Percentiles rank a stretch among this genome's conserved stretches.
Conservation (phyloP, 2,888 invertebrate species). For the Calameuta pallipes region DNA sequence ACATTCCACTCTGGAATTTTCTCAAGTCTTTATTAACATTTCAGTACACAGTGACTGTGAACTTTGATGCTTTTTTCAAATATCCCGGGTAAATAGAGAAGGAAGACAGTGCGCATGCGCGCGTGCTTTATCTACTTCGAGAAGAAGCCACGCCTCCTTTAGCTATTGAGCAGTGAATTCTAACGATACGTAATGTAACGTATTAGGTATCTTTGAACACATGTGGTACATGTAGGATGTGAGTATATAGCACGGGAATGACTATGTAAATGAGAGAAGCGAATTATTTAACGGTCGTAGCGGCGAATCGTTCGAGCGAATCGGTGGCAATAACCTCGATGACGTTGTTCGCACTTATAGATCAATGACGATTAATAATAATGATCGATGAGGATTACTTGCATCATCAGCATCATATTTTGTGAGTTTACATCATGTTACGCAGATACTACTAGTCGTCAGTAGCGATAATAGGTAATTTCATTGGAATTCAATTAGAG, state of each 20-base stretch:
- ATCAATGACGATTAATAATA: neutral
- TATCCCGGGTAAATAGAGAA: neutral
- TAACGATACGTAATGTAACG: neutral
- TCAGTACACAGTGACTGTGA: neutral
- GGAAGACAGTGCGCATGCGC: neutral
- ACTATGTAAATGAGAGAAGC: slow-evolving; percentile 17
- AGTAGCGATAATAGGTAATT: neutral
- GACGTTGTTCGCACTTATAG: neutral
- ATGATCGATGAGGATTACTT: neutral
- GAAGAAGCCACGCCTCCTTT: neutral
- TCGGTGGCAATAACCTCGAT: slow-evolving; percentile 20
- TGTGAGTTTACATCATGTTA: neutral
- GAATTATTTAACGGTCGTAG: slow-evolving; percentile 20
- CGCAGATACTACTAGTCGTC: neutral
- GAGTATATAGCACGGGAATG: slow-evolving; percentile 10
- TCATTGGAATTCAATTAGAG: neutral
- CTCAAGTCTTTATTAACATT: neutral
- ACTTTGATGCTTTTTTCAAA: neutral
- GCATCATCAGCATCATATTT: neutral
- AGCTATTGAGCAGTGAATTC: neutral
- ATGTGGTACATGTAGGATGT: neutral
- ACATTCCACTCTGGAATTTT: neutral
- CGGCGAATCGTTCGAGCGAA: slow-evolving; percentile 6
- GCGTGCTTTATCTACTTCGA: neutral
- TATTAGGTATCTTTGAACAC: neutral